Evolutionary conservation across 2,888 invertebrate genomes (phyloP), one percentile per base, ranked within the genome.

Genomic region (Drosophila demipolita): DNA sequence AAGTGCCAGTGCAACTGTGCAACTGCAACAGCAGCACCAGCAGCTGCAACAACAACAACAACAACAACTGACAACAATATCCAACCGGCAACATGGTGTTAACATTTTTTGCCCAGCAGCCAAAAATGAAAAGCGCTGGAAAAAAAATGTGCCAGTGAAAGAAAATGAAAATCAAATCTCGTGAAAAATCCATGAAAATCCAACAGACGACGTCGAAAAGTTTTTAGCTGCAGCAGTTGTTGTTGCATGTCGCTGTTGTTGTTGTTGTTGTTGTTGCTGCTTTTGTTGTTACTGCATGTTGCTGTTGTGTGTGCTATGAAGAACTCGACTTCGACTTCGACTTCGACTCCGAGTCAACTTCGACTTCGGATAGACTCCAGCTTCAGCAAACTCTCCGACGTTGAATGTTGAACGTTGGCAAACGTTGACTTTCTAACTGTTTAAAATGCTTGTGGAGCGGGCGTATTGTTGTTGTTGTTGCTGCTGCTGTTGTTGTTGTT

Each of bases 121-220:
- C 81, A 70, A 83, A 76, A 61, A 69, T 73, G 66, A 66, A 75
- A 71, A 75, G 52, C 12, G 54, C 57, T 32, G 53, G 29, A 67
- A 63, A 75, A 71, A 71, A 66, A 49, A 61, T 23, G 45, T 45
- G 45, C 66, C 62, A 50, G 55, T 20, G 9, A 26, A 36, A 64
- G 29, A 48, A 48, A 48, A 67, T 15, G 38, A 48, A 66, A 48
- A 69, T 65, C 73, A 86, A 90, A 88, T 79, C 80, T 73, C 68
- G 79, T 78, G 75, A 88, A 88, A 90, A 90, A 83, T 85, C 83
- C 81, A 89, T 85, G 88, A 83, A 85, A 85, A 78, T 81, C 78
- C 87, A 90, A 63, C 75, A 75, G 87, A 80, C 85, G 79, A 73
- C 75, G 66, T 68, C 72, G 72, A 75, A 82, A 85, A 83, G 66